Evolutionary conservation across 2,797 vertebrate genomes (phyloP), one percentile per base, ranked within the genome.

Genomic region (Oreortyx pictus): DNA sequence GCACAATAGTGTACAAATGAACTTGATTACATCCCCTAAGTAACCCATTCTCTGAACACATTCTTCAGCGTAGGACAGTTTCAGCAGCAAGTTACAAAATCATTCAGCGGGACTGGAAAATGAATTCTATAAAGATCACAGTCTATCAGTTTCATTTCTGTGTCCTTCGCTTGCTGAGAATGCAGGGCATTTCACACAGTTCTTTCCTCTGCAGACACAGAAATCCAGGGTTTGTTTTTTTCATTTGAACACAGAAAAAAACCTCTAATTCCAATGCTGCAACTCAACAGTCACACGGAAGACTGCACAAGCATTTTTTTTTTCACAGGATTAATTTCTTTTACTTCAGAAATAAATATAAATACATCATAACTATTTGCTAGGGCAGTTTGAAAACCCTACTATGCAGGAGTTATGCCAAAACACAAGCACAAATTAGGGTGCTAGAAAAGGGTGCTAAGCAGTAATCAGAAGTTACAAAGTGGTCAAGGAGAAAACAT

Each of bases 51-150:
- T 73, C 79, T 86, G 71, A 84, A 91, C 91, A 83, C 7, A 64
- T 46, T 92, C 41, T 83, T 87, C 67, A 94, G 88, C 47, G 49
- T 56, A 81, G 88, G 50, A 75, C 41, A 73, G 52, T 1, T 1
- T 62, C 84, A 7, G 2, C 12, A 35, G 56, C 43, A 16, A 20
- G 47, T 83, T 82, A 85, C 25, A 68, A 93, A 90, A 89, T 73
- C 33, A 83, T 78, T 83, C 86, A 91, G 41, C n/a, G 86, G 87
- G 92, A 81, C 35, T 68, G 82, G 66, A 85, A 94, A 92, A 88
- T 71, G 59, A 71, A 75, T 92, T 92, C 39, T 71, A 66, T 22
- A 81, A 89, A 80, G 41, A 89, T 85, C 43, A 8, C 33, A 39
- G 54, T 74, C 35, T 67, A 65, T 33, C 23, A 59, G 60, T 31